Percentiles rank a stretch among this genome's conserved stretches.
Evolutionary conservation across 2,113 vertebrate species (phyloP).

Genomic region (Sebastes fasciatus): DNA sequence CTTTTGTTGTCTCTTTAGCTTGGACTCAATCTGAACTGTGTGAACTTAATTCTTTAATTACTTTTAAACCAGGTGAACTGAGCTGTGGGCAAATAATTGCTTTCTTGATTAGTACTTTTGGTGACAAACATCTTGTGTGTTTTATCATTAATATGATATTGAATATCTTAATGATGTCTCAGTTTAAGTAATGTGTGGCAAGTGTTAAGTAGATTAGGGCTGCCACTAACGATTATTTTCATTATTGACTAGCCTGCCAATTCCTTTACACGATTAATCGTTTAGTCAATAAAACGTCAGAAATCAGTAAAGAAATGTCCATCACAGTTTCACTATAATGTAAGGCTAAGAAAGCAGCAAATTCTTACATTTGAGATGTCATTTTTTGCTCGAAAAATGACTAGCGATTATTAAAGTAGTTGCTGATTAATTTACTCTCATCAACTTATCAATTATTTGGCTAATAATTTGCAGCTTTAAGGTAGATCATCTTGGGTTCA

Average conservation of each 20-base stretch:
- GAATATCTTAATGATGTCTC: not conserved
- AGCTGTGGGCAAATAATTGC: not conserved
- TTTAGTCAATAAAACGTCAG: not conserved
- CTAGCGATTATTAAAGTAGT: not conserved
- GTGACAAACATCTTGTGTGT: not conserved
- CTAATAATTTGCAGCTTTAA: too few relatives aligned
- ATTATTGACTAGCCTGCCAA: not conserved
- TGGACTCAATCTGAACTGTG: not conserved
- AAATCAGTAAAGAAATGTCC: not conserved
- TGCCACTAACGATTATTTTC: not conserved
- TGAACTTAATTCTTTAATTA: not conserved
- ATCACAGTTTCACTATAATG: not conserved
- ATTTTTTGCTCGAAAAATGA: not conserved
- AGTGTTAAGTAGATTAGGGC: not conserved
- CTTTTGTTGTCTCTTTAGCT: not conserved
- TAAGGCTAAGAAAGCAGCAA: not conserved
- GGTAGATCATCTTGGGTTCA: not conserved
- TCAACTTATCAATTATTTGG: not conserved
- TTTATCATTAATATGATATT: not conserved
- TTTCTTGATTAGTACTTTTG: too few relatives aligned
- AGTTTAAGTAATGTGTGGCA: too few relatives aligned
- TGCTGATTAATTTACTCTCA: not conserved
- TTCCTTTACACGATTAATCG: not conserved
- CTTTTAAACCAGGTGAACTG: not conserved
- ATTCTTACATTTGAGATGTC: not conserved